Percentiles rank a stretch among this genome's conserved stretches.
These are phyloP conservation scores for Epinephelus malabaricus DNA, from an alignment of 2,797 vertebrate species.

Conservation along the genomic window DNA sequence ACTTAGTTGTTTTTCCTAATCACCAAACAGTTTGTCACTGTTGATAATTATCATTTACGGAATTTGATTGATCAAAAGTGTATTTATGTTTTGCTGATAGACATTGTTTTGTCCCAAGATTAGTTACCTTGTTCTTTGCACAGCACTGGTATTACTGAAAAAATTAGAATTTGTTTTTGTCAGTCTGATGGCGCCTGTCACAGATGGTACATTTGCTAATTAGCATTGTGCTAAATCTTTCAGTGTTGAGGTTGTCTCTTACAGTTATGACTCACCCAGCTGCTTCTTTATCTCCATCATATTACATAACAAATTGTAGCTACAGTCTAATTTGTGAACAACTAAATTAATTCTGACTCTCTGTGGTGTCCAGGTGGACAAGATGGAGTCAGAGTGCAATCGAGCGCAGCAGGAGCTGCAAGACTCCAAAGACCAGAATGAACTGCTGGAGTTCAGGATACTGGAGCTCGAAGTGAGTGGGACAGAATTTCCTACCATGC, in stretches of 20 bases:
- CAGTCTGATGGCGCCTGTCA: not conserved
- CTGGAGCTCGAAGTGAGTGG: conserved; percentile 94
- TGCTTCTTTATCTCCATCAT: not conserved
- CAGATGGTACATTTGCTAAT: not conserved
- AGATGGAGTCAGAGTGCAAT: conserved; percentile 89
- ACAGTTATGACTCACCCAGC: not conserved
- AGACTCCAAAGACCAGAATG: conserved; percentile 98
- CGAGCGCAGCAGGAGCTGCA: conserved; percentile 95
- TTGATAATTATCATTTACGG: not conserved
- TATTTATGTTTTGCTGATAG: too few relatives aligned
- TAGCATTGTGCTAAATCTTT: not conserved
- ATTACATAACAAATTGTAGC: not conserved
- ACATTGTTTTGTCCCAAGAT: not conserved
- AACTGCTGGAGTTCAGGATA: conserved; percentile 97
- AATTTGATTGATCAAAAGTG: not conserved
- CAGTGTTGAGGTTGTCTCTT: not conserved
- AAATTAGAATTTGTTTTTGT: not conserved
- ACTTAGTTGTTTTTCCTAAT: not conserved
- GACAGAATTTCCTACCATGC: not conserved
- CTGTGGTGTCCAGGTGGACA: conserved; percentile 90
- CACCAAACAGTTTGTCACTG: not conserved
- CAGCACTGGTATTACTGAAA: not conserved
- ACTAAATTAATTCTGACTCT: not conserved
- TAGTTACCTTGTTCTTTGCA: not conserved
- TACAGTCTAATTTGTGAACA: not conserved